Conservation (phyloP, 2,797 vertebrate genomes). For the Buceros bicornis region DNA sequence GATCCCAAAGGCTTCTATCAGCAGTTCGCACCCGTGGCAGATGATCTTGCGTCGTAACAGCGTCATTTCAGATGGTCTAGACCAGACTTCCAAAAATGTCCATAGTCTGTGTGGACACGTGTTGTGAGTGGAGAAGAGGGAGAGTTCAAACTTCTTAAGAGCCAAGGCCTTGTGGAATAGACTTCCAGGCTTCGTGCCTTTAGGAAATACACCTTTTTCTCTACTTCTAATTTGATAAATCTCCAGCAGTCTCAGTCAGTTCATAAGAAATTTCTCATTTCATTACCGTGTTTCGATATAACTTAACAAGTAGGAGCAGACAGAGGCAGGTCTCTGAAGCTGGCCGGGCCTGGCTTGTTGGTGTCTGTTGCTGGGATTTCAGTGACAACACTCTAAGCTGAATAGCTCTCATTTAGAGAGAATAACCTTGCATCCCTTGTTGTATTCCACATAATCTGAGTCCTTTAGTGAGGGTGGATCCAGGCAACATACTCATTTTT, state of each 20-base stretch:
- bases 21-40: neutral
- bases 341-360: neutral
- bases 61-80: neutral
- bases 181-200: neutral
- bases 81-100: neutral
- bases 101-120: rapidly evolving
- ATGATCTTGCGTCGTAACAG: neutral
- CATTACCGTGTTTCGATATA: neutral
- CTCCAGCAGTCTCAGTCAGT: neutral
- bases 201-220: neutral
- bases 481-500: neutral
- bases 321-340: neutral
- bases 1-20: neutral
- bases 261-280: neutral
- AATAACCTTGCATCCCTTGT: neutral
- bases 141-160: neutral
- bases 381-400: neutral
- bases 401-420: neutral
- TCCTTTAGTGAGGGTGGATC: neutral
- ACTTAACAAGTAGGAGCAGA: neutral
- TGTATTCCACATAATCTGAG: neutral
- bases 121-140: neutral
- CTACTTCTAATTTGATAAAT: neutral
- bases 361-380: neutral
- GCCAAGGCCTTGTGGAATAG: neutral